Percentiles rank a stretch among this genome's conserved stretches.
Evolutionary conservation across 2,797 vertebrate genomes (phyloP).

Genomic region (Heterohyrax brucei): DNA sequence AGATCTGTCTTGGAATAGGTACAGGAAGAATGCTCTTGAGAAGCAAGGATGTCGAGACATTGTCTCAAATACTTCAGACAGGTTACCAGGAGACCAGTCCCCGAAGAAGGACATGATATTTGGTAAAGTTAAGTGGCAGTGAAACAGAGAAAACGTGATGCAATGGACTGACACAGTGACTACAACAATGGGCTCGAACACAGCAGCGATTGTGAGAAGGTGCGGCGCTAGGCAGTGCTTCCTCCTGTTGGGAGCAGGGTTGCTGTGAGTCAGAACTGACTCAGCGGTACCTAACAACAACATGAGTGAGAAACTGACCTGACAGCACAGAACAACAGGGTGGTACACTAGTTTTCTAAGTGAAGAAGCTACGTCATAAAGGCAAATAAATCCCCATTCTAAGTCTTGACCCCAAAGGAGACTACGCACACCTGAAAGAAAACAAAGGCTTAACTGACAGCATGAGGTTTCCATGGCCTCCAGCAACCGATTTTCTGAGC

Average conservation of each 20-base stretch:
- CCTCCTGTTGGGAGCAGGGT: not conserved
- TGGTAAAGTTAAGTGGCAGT: no score
- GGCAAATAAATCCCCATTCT: not conserved
- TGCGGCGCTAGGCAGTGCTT: no score
- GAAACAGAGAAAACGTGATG: no score
- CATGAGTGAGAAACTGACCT: not conserved
- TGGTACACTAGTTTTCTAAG: not conserved
- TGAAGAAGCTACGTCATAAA: not conserved
- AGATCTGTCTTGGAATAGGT: no score
- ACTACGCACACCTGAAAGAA: not conserved
- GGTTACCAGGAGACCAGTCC: no score
- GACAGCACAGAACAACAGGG: not conserved
- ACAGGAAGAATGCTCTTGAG: no score
- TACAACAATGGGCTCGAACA: no score
- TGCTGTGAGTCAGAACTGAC: not conserved
- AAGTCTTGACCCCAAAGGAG: not conserved
- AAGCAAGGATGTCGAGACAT: no score
- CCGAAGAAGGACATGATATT: no score
- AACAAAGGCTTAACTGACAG: not conserved
- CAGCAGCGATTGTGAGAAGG: no score
- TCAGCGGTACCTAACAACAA: not conserved
- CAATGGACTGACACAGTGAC: no score
- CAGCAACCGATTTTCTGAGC: not conserved
- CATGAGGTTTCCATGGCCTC: not conserved
- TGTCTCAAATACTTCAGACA: no score